Base-by-base conservation (phyloP, 2,888 invertebrate genomes). In the Phaedon cochleariae region DNA sequence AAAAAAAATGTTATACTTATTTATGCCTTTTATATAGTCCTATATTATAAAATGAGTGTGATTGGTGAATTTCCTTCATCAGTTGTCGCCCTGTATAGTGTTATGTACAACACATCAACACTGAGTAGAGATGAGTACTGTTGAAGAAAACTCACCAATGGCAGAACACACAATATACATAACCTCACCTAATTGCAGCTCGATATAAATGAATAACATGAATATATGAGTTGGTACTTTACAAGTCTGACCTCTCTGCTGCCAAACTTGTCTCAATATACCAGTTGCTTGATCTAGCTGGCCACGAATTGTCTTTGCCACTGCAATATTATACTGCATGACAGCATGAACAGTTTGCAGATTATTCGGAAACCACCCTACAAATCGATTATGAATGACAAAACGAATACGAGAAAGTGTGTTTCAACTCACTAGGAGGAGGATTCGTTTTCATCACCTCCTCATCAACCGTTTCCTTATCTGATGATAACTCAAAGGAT, bases 281-380 rank as follows among this genome's bases (percentile, higher is more conserved):
- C 74, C 73, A 1, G 78, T 76, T 0, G 87, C 86, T 80, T 91
- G 90, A 68, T 91, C 90, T 49, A 89, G 85, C 77, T 94, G 93
- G 2, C 92, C 92, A 65, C 91, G 86, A 49, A 93, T 85, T 12
- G 92, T 89, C 79, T 92, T 89, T 7, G 90, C 90, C 1, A 92
- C 91, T 4, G 93, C 92, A 70, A 93, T 85, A 83, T 94, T 94
- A 77, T 94, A 94, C 69, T 90, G 89, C 76, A 92, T 85, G 22
- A 92, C 87, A n/a, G 90, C 89, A 74, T 88, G 88, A 0, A 90
- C 92, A 15, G 89, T 90, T 29, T 86, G 84, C 45, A 90, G 76
- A 41, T 89, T 90, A 69, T 85, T 82, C 0, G 91, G 91, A 73
- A 86, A 88, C 90, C 91, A 90, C 77, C 85, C 86, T 87, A 73